Conservation (phyloP, 2,797 vertebrate genomes). For the Antennarius maculatus region DNA sequence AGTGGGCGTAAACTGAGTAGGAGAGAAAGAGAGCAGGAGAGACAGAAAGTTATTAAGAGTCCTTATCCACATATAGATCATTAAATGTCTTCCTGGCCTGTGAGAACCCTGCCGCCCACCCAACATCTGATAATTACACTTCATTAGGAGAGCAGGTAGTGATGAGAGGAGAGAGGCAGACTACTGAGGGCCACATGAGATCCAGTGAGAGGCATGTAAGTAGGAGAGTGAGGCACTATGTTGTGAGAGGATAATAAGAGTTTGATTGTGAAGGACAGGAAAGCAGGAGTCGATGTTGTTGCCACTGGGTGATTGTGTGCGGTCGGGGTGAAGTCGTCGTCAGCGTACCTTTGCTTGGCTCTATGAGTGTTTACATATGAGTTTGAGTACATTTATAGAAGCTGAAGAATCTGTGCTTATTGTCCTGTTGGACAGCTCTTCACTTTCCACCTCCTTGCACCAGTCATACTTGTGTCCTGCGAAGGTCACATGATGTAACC, state of each 20-base stretch:
- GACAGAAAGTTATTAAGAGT: conserved; percentile 63
- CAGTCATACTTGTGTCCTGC: conserved; percentile 11
- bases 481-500: conserved; percentile 36
- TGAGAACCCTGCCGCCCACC: conserved; percentile 61
- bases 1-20: conserved; percentile 51
- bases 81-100: conserved; percentile 57
- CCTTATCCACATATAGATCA: conserved; percentile 64
- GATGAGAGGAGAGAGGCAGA: conserved; percentile 49
- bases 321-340: conserved; percentile 8
- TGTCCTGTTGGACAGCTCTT: conserved; percentile 63
- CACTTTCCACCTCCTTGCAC: background rate
- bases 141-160: conserved; percentile 71
- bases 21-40: conserved; percentile 38
- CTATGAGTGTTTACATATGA: conserved; percentile 40
- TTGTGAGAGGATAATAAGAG: conserved; percentile 44
- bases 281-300: conserved; percentile 30
- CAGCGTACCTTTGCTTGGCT: conserved; percentile 27
- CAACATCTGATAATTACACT: conserved; percentile 75
- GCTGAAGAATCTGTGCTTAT: conserved; percentile 70
- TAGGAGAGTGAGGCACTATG: conserved; percentile 8
- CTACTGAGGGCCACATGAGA: conserved; percentile 16
- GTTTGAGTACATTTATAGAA: conserved; percentile 59
- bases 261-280: conserved; percentile 43
- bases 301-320: conserved; percentile 18
- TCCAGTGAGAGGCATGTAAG: conserved; percentile 10